phyloP scores from a whole-genome alignment of 2,888 invertebrate species.

The Parapristionchus giblindavisi region DNA sequence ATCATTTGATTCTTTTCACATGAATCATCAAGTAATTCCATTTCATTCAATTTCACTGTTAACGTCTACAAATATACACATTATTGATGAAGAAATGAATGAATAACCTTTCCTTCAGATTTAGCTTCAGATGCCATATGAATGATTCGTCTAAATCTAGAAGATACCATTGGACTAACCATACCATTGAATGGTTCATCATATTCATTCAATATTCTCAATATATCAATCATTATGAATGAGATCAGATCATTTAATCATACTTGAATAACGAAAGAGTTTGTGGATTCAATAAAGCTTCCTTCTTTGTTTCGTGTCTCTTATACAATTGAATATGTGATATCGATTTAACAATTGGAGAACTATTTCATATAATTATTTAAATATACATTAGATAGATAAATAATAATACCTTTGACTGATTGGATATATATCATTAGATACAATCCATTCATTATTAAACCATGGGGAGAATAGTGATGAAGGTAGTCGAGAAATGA shows the following conservation, averaged over 20 bases:
- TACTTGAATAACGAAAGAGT: neutral
- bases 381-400: neutral
- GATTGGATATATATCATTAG: conserved; percentile 17
- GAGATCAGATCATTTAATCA: neutral
- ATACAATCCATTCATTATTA: conserved; percentile 20
- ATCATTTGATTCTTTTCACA: conserved; percentile 21
- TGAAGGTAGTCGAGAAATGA: conserved; percentile 29
- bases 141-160: conserved; percentile 10
- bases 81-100: neutral
- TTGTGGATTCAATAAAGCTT: conserved; percentile 2
- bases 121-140: conserved; percentile 24
- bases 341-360: conserved; percentile 12
- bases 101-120: conserved; percentile 1
- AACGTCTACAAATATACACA: neutral
- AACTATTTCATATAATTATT: neutral
- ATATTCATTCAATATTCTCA: conserved; percentile 5
- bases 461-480: conserved; percentile 24
- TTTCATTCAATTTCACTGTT: neutral
- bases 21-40: conserved; percentile 4
- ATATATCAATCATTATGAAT: neutral
- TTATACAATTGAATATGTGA: conserved; percentile 20
- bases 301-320: neutral
- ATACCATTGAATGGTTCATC: neutral
- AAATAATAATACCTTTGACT: neutral
- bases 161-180: conserved; percentile 7